Percentiles rank a stretch among this genome's conserved stretches.
phyloP scores from a whole-genome alignment of 2,113 vertebrate genomes.

The Pelusios castaneus region DNA sequence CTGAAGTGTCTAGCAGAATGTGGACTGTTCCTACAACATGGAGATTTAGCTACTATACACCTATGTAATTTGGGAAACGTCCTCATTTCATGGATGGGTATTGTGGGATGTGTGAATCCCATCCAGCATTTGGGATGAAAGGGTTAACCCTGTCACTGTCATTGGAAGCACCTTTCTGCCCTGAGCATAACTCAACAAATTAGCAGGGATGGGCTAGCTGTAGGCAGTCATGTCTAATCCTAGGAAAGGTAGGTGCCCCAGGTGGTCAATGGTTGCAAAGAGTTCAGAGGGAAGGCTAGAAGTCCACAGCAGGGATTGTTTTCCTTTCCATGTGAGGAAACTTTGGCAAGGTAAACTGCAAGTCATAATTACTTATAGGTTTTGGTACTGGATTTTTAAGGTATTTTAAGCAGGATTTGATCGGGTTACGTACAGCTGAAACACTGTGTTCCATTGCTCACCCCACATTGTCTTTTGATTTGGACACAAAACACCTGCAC shows the following conservation, averaged over 20 bases:
- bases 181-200: background rate
- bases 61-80: background rate
- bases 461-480: background rate
- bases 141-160: background rate
- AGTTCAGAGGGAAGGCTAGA: background rate
- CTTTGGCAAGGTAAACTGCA: background rate
- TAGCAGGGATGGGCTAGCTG: background rate
- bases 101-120: background rate
- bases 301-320: background rate
- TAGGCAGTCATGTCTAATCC: background rate
- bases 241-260: accelerated
- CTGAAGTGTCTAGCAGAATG: background rate
- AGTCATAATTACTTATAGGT: background rate
- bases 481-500: background rate
- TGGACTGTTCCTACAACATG: background rate
- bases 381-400: background rate
- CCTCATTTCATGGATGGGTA: background rate
- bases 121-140: background rate
- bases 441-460: background rate
- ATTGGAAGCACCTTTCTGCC: background rate
- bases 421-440: background rate
- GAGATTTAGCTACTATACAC: background rate
- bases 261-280: accelerated
- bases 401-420: background rate
- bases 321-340: background rate